Conservation (phyloP, 2,888 invertebrate species). For the Strigamia maritima region DNA sequence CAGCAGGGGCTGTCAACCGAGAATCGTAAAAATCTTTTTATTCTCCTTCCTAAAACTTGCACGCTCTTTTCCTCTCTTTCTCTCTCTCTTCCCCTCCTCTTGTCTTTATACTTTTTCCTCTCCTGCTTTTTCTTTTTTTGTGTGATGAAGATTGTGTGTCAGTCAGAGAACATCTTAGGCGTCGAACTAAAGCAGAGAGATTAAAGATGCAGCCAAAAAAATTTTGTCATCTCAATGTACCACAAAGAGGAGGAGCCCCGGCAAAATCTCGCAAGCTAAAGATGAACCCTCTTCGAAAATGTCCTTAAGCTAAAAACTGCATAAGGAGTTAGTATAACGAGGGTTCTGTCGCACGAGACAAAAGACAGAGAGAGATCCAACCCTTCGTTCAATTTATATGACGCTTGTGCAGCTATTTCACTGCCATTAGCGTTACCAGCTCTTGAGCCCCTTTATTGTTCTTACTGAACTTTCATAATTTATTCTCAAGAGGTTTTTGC, state of each 20-base stretch:
- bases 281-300: neutral
- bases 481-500: conserved; percentile 31
- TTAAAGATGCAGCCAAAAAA: conserved; percentile 32
- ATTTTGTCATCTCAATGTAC: conserved; percentile 26
- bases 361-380: neutral
- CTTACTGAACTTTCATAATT: conserved; percentile 32
- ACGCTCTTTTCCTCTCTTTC: conserved; percentile 22
- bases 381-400: neutral
- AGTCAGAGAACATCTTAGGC: conserved; percentile 28
- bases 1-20: conserved; percentile 32
- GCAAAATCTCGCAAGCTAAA: neutral
- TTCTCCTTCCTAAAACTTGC: conserved; percentile 34
- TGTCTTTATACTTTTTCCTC: conserved; percentile 14
- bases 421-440: conserved; percentile 16
- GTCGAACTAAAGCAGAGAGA: conserved; percentile 29
- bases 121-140: neutral
- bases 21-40: conserved; percentile 32
- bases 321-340: neutral
- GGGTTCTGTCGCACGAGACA: conserved; percentile 18
- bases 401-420: conserved; percentile 18
- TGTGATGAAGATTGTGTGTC: conserved; percentile 34
- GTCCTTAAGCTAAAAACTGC: conserved; percentile 8
- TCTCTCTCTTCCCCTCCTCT: conserved; percentile 1
- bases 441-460: conserved; percentile 29
- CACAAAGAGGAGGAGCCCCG: conserved; percentile 11